These are phyloP conservation scores for Monodelphis domestica DNA, from an alignment of 2,797 vertebrate species.

Conservation along the genomic window DNA sequence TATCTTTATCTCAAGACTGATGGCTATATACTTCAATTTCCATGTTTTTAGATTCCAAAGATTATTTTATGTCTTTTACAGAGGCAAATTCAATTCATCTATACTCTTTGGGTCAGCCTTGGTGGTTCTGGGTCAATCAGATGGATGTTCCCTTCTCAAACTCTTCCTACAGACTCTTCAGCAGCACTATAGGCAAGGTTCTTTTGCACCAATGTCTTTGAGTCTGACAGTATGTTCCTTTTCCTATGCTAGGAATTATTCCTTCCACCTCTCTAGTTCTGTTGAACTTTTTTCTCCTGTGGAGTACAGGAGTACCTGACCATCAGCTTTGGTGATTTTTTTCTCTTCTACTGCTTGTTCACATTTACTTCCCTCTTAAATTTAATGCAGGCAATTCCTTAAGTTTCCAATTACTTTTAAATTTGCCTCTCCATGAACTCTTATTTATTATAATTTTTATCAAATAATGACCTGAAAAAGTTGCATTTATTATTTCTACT, in stretches of 20 bases:
- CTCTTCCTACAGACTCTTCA: background rate
- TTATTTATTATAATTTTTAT: too few species aligned
- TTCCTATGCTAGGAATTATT: background rate
- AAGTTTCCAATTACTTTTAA: too few species aligned
- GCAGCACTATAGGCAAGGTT: background rate
- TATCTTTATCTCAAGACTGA: background rate
- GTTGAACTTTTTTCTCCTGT: background rate
- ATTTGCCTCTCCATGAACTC: too few species aligned
- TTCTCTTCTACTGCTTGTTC: background rate
- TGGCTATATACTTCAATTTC: background rate
- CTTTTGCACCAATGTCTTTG: background rate
- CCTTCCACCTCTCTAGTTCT: background rate
- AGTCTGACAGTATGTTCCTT: background rate
- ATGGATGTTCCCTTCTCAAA: background rate
- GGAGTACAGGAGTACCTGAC: background rate
- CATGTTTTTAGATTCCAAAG: background rate
- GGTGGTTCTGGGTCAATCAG: background rate
- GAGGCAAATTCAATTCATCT: background rate
- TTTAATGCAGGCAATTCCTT: background rate
- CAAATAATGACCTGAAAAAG: too few species aligned
- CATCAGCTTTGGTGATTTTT: background rate
- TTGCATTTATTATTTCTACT: too few species aligned
- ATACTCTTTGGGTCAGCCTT: background rate
- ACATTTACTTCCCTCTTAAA: background rate
- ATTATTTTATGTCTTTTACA: background rate